Evolutionary conservation across 2,113 vertebrate species (phyloP).

Genomic region (Sprattus sprattus): DNA sequence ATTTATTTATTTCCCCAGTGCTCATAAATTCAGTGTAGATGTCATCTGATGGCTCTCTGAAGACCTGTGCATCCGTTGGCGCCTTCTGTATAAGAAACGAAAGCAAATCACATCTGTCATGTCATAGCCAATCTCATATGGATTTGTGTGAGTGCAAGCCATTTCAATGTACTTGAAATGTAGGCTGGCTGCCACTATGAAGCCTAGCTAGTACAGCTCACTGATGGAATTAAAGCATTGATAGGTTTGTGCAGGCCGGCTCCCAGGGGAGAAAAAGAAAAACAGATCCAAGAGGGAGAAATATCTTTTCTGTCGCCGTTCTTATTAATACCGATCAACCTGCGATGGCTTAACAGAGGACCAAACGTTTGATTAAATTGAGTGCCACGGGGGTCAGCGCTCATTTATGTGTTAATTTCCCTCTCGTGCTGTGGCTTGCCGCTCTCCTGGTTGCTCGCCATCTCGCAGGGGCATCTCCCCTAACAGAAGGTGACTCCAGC

Average conservation of each 20-base stretch:
- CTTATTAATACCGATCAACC: background rate
- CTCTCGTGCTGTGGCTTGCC: background rate
- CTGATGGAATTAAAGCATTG: background rate
- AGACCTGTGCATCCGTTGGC: background rate
- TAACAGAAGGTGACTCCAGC: conserved; percentile 14
- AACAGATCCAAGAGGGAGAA: background rate
- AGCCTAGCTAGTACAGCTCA: background rate
- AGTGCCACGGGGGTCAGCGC: background rate
- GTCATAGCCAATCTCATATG: background rate
- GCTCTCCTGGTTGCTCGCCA: background rate
- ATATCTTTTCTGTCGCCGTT: background rate
- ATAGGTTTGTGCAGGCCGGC: background rate
- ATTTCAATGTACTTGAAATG: background rate
- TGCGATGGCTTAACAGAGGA: background rate
- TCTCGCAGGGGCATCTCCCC: background rate
- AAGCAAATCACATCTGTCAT: background rate
- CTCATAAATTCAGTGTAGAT: background rate
- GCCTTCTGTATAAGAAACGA: background rate
- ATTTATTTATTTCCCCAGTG: conserved; percentile 16
- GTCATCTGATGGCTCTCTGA: background rate
- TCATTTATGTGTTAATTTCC: conserved; percentile 21
- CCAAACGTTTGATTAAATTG: conserved; percentile 3
- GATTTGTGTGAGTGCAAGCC: background rate
- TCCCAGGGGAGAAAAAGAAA: background rate
- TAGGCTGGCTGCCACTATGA: background rate